A percentile compares a stretch with the other conserved stretches of the same genome.
Conservation (phyloP, 2,797 vertebrate genomes). For the Phylloscopus collybita region DNA sequence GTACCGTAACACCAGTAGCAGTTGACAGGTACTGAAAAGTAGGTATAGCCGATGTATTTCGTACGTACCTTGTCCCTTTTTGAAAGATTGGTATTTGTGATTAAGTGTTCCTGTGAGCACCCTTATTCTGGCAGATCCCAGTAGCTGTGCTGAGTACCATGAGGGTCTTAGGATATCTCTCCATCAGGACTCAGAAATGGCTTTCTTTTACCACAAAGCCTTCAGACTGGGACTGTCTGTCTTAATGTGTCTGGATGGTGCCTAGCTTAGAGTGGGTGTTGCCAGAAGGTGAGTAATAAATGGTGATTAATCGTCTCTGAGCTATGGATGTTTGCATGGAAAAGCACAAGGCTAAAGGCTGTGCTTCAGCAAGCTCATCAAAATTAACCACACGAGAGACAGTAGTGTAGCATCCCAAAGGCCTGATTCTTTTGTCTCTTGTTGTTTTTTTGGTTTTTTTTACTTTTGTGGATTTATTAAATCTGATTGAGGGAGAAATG, state of each 20-base stretch:
- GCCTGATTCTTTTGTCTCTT: not conserved
- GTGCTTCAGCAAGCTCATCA: slow-evolving; percentile 32
- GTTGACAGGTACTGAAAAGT: slow-evolving; percentile 7
- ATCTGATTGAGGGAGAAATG: not conserved
- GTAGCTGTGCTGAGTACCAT: fast-evolving
- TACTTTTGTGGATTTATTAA: not conserved
- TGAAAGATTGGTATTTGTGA: not conserved
- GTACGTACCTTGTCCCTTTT: not conserved
- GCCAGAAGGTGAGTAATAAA: slow-evolving; percentile 62
- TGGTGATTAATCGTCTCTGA: slow-evolving; percentile 49
- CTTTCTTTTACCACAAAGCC: not conserved
- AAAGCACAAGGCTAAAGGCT: slow-evolving; percentile 49
- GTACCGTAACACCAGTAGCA: not conserved
- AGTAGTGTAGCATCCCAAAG: not conserved
- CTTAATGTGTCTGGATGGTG: slow-evolving; percentile 18
- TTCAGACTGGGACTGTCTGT: not conserved
- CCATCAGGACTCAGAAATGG: not conserved
- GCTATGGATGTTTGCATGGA: slow-evolving; percentile 40
- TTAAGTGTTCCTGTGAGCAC: not conserved
- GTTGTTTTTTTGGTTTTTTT: not conserved
- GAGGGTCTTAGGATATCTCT: not conserved
- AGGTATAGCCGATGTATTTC: not conserved
- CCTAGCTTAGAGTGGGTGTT: slow-evolving; percentile 46
- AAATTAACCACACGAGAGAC: not conserved
- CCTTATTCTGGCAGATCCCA: not conserved